A percentile compares a stretch with the other conserved stretches of the same genome.
phyloP scores from a whole-genome alignment of 23 tunicate genomes.

The Diplosoma virens region DNA sequence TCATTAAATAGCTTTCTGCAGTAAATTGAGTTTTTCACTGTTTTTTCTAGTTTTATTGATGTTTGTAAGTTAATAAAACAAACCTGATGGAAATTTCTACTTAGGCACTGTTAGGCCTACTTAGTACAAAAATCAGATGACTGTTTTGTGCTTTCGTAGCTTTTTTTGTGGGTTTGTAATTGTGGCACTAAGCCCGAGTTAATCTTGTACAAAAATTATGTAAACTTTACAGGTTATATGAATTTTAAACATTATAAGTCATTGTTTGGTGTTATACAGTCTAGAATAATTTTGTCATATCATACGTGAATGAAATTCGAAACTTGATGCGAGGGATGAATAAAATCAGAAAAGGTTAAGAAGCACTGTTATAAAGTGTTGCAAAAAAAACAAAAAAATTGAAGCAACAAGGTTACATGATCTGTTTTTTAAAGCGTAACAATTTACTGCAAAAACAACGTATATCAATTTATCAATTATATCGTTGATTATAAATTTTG shows the following conservation, averaged over 20 bases:
- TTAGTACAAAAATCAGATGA: no score
- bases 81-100: no score
- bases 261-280: background rate
- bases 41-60: background rate
- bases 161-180: conserved; percentile 5
- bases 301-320: conserved; percentile 42
- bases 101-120: no score
- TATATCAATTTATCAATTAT: no score
- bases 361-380: conserved; percentile 14
- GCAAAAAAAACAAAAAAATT: no score
- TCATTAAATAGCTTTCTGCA: conserved; percentile 27
- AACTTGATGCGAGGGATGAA: conserved; percentile 28
- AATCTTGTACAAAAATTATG: no score
- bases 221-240: no score
- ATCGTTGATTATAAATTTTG: no score
- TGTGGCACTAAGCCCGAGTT: conserved; percentile 11
- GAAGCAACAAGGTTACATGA: no score
- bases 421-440: no score
- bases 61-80: no score
- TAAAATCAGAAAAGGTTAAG: conserved; percentile 37
- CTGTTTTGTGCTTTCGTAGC: background rate
- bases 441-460: no score
- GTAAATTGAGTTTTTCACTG: background rate
- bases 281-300: background rate
- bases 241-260: conserved; percentile 9